These are phyloP conservation scores for Chirona hameri DNA, from an alignment of 2,888 invertebrate genomes.

Conservation along the genomic window DNA sequence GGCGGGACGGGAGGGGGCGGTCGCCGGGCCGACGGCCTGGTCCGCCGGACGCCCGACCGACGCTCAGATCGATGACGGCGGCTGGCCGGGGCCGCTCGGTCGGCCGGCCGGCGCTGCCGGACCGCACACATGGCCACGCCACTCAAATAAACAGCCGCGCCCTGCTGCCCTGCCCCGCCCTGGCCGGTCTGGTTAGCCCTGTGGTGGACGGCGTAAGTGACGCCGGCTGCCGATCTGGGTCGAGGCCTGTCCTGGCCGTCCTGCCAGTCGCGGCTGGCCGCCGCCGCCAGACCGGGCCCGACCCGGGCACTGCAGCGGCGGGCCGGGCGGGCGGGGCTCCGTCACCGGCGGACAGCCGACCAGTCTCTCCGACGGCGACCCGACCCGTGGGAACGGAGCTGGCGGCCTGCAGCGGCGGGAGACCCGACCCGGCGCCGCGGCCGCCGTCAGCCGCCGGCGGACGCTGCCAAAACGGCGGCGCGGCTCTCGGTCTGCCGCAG, in stretches of 20 bases:
- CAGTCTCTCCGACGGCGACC: too few species aligned
- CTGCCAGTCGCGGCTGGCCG: too few species aligned
- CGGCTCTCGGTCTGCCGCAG: background rate
- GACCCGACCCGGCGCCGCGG: background rate
- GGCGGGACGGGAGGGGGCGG: background rate
- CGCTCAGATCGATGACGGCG: background rate
- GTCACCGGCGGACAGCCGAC: too few species aligned
- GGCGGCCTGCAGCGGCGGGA: too few species aligned
- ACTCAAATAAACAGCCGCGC: constrained; percentile 1
- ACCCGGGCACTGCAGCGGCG: too few species aligned
- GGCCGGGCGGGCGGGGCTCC: too few species aligned
- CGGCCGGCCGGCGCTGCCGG: background rate
- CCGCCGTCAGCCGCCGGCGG: background rate
- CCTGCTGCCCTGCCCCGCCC: background rate
- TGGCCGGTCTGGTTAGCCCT: background rate
- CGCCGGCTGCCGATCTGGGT: background rate
- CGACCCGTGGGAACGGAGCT: too few species aligned
- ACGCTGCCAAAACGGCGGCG: background rate
- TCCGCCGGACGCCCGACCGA: background rate
- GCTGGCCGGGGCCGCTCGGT: background rate
- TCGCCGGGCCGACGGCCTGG: background rate
- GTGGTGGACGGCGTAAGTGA: background rate
- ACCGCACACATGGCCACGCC: background rate
- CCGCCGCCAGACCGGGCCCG: too few species aligned
- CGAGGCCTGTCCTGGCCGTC: background rate